Percentiles rank a stretch among this genome's conserved stretches.
Evolutionary conservation across 2,113 vertebrate species (phyloP).

Genomic region (Heterochromis multidens): DNA sequence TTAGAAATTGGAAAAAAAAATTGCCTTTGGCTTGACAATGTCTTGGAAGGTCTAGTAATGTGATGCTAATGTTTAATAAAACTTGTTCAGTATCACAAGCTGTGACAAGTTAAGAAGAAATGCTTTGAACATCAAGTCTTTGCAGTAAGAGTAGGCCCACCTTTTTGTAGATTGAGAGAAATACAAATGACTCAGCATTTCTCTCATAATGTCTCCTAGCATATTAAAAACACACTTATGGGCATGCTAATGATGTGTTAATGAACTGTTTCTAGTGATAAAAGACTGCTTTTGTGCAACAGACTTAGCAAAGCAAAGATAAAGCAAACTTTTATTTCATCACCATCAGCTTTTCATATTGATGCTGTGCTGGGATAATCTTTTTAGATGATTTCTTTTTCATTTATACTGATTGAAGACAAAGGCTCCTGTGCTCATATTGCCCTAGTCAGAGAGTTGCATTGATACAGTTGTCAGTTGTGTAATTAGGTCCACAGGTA

Average conservation of each 20-base stretch:
- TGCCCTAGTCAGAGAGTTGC: conserved; percentile 43
- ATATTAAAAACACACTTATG: not conserved
- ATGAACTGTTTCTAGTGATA: not conserved
- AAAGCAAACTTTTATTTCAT: not conserved
- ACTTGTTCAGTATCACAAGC: not conserved
- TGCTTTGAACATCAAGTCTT: not conserved
- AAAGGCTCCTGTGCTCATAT: conserved; percentile 3
- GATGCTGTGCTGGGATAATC: not conserved
- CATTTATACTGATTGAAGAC: conserved; percentile 14
- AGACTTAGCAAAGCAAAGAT: not conserved
- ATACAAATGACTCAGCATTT: not conserved
- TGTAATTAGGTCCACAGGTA: conserved; percentile 69
- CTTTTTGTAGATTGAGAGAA: not conserved
- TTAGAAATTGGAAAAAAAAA: not conserved
- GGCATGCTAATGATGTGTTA: not conserved
- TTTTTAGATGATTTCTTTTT: not conserved
- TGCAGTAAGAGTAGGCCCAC: not conserved
- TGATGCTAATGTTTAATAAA: not conserved
- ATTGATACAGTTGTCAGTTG: conserved; percentile 52
- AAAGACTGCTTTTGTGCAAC: not conserved
- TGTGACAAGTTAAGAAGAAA: not conserved
- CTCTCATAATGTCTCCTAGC: not conserved
- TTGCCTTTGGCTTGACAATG: not conserved
- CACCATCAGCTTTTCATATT: not conserved
- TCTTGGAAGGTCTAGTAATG: not conserved